phyloP scores from a whole-genome alignment of 2,113 vertebrate genomes.

The Chunga burmeisteri region DNA sequence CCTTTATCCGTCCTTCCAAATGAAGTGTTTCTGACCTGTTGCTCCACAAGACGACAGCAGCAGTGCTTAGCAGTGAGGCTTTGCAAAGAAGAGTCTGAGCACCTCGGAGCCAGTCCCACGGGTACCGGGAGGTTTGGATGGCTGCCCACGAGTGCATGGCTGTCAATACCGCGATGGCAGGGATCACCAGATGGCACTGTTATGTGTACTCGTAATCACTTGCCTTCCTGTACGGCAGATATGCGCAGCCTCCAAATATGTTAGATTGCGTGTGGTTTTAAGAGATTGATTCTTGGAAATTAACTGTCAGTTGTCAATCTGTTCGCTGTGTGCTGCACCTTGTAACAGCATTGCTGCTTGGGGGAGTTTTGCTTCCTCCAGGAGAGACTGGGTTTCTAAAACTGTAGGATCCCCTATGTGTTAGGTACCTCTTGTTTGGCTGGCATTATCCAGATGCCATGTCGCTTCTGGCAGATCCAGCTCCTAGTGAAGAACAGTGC shows the following conservation, averaged over 20 bases:
- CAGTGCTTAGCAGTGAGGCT: neutral
- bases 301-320: fast-evolving
- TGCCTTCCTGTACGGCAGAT: fast-evolving
- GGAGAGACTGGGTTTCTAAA: neutral
- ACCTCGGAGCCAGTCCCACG: fast-evolving
- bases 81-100: neutral
- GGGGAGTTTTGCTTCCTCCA: neutral
- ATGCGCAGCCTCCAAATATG: fast-evolving
- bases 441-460: neutral
- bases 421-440: neutral
- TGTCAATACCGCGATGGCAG: fast-evolving
- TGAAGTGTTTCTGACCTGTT: neutral
- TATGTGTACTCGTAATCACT: fast-evolving
- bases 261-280: neutral
- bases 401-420: too few relatives aligned
- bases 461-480: neutral
- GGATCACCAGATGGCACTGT: conserved; percentile 30
- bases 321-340: neutral
- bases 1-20: neutral
- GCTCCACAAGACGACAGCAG: neutral
- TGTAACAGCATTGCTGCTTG: neutral
- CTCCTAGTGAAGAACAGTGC: neutral
- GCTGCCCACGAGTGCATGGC: neutral
- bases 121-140: neutral
- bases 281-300: neutral